Conservation (phyloP, 2,113 vertebrate species). For the Corythoichthys haematopterus region DNA sequence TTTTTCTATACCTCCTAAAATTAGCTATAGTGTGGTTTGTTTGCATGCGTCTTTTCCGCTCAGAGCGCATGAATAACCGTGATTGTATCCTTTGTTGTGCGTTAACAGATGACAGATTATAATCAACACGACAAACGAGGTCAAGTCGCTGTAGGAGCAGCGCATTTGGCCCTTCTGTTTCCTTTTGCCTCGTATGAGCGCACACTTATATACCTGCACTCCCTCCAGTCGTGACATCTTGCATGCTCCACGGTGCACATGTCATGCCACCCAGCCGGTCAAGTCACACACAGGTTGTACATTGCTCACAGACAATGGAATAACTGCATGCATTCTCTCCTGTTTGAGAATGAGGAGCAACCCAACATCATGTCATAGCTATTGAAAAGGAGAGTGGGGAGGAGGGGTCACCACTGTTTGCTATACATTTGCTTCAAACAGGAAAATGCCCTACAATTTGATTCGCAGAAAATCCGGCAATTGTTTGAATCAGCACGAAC, state of each 20-base stretch:
- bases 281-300: conserved; percentile 68
- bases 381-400: conserved; percentile 70
- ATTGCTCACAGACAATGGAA: conserved; percentile 68
- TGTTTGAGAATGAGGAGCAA: conserved; percentile 76
- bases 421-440: conserved; percentile 84
- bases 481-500: conserved; percentile 79
- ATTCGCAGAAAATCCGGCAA: conserved; percentile 87
- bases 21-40: conserved; percentile 24
- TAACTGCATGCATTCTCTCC: conserved; percentile 71
- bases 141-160: conserved; percentile 52
- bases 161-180: conserved; percentile 37
- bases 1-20: conserved; percentile 16
- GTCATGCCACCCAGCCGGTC: conserved; percentile 58
- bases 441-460: conserved; percentile 90
- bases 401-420: conserved; percentile 83
- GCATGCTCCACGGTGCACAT: conserved; percentile 42
- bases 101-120: conserved; percentile 57
- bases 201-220: conserved; percentile 34
- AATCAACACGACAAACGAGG: conserved; percentile 62
- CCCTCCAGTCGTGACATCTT: conserved; percentile 25
- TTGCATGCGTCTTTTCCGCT: conserved; percentile 43
- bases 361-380: conserved; percentile 67
- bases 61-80: conserved; percentile 48
- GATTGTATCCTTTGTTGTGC: conserved; percentile 59
- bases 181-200: not conserved